Percentiles rank a stretch among this genome's conserved stretches.
phyloP scores from a whole-genome alignment of 2,797 vertebrate species.

The Echiichthys vipera region DNA sequence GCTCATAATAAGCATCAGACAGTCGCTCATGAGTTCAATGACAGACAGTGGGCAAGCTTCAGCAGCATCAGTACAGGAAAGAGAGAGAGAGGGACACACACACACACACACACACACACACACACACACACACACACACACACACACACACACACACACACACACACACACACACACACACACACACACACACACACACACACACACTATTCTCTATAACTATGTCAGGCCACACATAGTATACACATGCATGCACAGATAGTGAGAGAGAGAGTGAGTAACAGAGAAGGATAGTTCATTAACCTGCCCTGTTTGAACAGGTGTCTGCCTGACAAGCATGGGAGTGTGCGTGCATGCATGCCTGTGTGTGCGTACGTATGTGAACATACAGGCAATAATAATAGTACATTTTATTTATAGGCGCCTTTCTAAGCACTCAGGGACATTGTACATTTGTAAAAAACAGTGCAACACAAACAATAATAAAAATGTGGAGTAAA shows the following conservation, averaged over 20 bases:
- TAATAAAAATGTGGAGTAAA: no score
- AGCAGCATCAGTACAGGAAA: conserved; percentile 44
- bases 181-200: neutral
- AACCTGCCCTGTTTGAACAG: conserved; percentile 84
- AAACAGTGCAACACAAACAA: no score
- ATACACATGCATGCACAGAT: conserved; percentile 39
- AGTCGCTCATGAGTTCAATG: conserved; percentile 28
- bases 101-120: conserved; percentile 18
- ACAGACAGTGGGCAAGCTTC: conserved; percentile 42
- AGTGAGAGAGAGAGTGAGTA: conserved; percentile 11
- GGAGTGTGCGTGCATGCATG: conserved; percentile 36
- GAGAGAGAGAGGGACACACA: neutral
- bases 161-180: neutral
- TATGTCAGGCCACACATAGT: conserved; percentile 40
- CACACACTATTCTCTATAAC: conserved; percentile 19
- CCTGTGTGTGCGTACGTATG: conserved; percentile 26
- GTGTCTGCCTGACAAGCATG: conserved; percentile 74
- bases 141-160: conserved; percentile 3
- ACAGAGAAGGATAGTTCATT: conserved; percentile 73
- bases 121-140: conserved; percentile 15
- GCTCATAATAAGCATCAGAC: conserved; percentile 3
- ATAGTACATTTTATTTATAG: no score
- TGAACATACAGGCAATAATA: conserved; percentile 31
- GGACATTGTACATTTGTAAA: no score
- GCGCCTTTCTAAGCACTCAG: no score